A percentile compares a stretch with the other conserved stretches of the same genome.
Evolutionary conservation across 2,113 vertebrate genomes (phyloP).

Genomic region (Calidris pugnax): DNA sequence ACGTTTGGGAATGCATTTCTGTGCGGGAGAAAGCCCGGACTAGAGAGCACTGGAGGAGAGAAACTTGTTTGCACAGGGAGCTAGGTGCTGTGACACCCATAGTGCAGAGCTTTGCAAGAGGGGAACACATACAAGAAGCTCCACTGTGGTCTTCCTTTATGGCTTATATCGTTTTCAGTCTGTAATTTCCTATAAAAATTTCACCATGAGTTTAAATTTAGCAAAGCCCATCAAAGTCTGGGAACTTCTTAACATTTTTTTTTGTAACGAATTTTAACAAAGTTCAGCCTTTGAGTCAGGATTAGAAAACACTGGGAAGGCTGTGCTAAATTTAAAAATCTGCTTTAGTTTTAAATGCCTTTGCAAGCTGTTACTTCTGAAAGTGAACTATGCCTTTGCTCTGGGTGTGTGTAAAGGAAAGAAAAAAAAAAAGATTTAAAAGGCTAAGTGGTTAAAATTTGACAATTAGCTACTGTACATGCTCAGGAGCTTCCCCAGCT

Average conservation of each 20-base stretch:
- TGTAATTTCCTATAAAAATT: slow-evolving; percentile 17
- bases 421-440: neutral
- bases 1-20: neutral
- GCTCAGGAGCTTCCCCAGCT: slow-evolving; percentile 8
- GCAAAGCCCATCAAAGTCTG: neutral
- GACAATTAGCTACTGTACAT: slow-evolving; percentile 49
- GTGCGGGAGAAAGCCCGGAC: neutral
- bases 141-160: neutral
- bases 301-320: slow-evolving; percentile 17
- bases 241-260: slow-evolving; percentile 40
- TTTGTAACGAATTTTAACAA: slow-evolving; percentile 29
- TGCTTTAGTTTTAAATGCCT: slow-evolving; percentile 17
- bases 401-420: neutral
- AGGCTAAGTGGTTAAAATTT: slow-evolving; percentile 25
- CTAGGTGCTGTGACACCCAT: neutral
- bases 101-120: neutral
- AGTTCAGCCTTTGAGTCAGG: slow-evolving; percentile 30
- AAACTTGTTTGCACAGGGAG: neutral
- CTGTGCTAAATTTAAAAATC: slow-evolving; percentile 49
- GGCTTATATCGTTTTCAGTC: neutral
- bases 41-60: rapidly evolving
- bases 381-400: neutral
- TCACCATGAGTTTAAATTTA: slow-evolving; percentile 46
- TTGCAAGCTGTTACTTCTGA: slow-evolving; percentile 18
- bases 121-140: neutral